A percentile compares a stretch with the other conserved stretches of the same genome.
Conservation (phyloP, 2,888 invertebrate genomes). For the Cephus runcator region DNA sequence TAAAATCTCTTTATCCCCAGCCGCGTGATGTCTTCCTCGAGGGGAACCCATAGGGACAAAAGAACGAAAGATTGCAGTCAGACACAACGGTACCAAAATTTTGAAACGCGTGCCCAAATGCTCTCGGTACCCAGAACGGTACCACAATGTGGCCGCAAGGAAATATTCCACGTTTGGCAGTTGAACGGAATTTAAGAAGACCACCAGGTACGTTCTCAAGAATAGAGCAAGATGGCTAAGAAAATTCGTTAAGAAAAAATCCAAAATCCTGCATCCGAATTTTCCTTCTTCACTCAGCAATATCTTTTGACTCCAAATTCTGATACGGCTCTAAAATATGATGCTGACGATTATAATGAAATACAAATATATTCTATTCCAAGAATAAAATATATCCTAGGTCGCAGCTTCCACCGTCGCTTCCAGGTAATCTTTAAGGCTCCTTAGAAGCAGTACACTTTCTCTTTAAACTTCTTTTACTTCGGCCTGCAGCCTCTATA, state of each 20-base stretch:
- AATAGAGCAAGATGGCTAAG: neutral
- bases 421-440: neutral
- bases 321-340: neutral
- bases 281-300: neutral
- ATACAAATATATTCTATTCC: neutral
- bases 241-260: neutral
- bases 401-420: neutral
- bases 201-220: neutral
- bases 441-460: neutral
- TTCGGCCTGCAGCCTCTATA: neutral
- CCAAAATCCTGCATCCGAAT: neutral
- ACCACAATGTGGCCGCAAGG: neutral
- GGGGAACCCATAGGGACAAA: neutral
- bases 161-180: neutral
- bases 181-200: neutral
- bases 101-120: slow-evolving; percentile 13
- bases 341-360: neutral
- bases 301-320: neutral
- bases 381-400: neutral
- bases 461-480: neutral
- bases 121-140: neutral
- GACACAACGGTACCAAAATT: neutral
- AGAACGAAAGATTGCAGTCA: neutral
- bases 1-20: slow-evolving; percentile 28
- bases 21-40: slow-evolving; percentile 40